Percentiles rank a stretch among this genome's conserved stretches.
Conservation (phyloP, 2,797 vertebrate species). For the Centropyge bicolor region DNA sequence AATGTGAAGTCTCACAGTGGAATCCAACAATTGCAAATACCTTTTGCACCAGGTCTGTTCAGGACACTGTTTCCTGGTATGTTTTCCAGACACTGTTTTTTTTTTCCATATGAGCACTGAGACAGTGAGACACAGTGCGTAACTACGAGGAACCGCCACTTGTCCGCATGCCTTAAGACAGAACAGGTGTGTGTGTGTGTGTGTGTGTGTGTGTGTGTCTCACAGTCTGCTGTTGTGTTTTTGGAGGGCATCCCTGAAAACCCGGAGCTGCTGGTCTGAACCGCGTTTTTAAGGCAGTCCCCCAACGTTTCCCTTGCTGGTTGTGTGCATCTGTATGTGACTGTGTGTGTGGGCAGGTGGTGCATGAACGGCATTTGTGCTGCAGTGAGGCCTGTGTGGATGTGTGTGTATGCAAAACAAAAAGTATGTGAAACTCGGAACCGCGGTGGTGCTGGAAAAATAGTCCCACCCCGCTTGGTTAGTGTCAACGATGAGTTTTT, state of each 20-base stretch:
- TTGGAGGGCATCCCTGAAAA: constrained; percentile 47
- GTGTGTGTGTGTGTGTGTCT: constrained; percentile 47
- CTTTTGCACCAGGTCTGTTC: constrained; percentile 46
- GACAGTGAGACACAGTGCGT: constrained; percentile 20
- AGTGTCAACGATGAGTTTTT: neutral
- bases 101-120: constrained; percentile 51
- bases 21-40: constrained; percentile 39
- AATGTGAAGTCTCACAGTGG: constrained; percentile 31
- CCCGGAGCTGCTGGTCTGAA: constrained; percentile 81
- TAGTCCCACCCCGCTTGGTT: neutral
- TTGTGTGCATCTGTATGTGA: constrained; percentile 13
- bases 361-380: neutral
- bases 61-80: constrained; percentile 43
- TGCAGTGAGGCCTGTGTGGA: constrained; percentile 1
- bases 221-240: constrained; percentile 61
- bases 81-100: constrained; percentile 68
- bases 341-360: neutral
- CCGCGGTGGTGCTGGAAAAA: constrained; percentile 27
- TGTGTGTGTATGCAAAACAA: constrained; percentile 41
- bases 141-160: constrained; percentile 54
- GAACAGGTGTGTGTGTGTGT: constrained; percentile 63
- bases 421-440: constrained; percentile 30
- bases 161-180: constrained; percentile 73
- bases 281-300: constrained; percentile 52
- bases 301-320: constrained; percentile 23